Evolutionary conservation across 2,888 invertebrate genomes (phyloP), one percentile per base, ranked within the genome.

Genomic region (Phengaris alcon): DNA sequence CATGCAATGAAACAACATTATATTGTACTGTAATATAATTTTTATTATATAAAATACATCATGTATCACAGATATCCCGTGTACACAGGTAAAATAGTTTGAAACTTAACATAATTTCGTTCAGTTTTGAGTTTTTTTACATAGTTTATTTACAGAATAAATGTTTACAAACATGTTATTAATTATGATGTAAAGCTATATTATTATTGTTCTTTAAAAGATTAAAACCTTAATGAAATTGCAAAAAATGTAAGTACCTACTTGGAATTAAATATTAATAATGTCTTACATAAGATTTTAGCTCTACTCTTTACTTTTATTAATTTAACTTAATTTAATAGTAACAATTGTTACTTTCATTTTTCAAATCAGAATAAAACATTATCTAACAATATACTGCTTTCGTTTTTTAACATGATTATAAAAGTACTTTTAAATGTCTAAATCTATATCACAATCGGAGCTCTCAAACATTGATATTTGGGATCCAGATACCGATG

Each of bases 391-490:
- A n/a, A 55, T 55, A 12, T 9, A 54, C 9, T 3, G 9, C 54
- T 10, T n/a, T 4, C 1, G 1, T 48, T 48, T 48, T 48, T 46
- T 13, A 44, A 44, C 13, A 68, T 12, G 9, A 48, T 72, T 59
- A 69, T 64, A 75, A 59, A 73, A 74, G 13, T 59, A 13, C 22
- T 76, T 74, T 84, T 78, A 93, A 79, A 94, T 86, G 83, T 94
- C 91, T 82, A 94, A 86, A 85, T 91, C 92, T 80, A 94, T 88
- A 87, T 93, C 93, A 89, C 93, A 93, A 83, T 94, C 92, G 68
- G 90, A 88, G 82, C 85, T 90, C 81, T 94, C 93, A 87, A 94
- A 94, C 78, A 94, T 91, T 64, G 93, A 93, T 82, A 89, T 85
- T 84, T 93, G 93, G 55, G 93, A 92, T 82, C 82, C 84, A 22